phyloP scores from a whole-genome alignment of 2,888 invertebrate genomes.

The Labia minor region DNA sequence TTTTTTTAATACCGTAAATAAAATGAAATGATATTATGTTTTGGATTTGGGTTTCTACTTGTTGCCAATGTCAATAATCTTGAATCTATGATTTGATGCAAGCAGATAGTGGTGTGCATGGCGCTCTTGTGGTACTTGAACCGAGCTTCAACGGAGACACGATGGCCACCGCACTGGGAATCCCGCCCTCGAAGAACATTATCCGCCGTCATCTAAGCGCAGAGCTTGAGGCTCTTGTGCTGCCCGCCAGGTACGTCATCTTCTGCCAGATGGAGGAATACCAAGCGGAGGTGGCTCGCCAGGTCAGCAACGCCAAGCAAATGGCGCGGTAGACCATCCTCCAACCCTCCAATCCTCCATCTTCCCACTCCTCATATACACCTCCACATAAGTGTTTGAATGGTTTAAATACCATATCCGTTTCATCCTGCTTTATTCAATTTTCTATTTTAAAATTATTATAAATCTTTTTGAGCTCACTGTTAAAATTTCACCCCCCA shows the following conservation, averaged over 20 bases:
- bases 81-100: too few relatives aligned
- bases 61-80: too few relatives aligned
- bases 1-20: too few relatives aligned
- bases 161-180: slow-evolving; percentile 84
- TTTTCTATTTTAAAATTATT: too few relatives aligned
- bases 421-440: too few relatives aligned
- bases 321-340: slow-evolving; percentile 24
- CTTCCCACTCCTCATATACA: neutral
- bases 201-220: slow-evolving; percentile 82
- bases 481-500: too few relatives aligned
- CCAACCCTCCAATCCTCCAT: slow-evolving; percentile 15
- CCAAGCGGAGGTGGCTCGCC: slow-evolving; percentile 64
- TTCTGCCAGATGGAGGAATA: slow-evolving; percentile 77
- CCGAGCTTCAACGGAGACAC: slow-evolving; percentile 90
- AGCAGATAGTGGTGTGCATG: slow-evolving; percentile 87
- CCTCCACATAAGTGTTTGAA: too few relatives aligned
- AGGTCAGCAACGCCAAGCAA: slow-evolving; percentile 32
- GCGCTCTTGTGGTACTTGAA: slow-evolving; percentile 84
- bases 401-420: too few relatives aligned
- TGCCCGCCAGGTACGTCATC: slow-evolving; percentile 87
- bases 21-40: too few relatives aligned
- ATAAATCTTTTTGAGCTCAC: too few relatives aligned
- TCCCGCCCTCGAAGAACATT: slow-evolving; percentile 86
- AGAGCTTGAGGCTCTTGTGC: slow-evolving; percentile 79
- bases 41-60: too few relatives aligned